Evolutionary conservation across 2,797 vertebrate genomes (phyloP).

Genomic region (Phoeniculus purpureus): DNA sequence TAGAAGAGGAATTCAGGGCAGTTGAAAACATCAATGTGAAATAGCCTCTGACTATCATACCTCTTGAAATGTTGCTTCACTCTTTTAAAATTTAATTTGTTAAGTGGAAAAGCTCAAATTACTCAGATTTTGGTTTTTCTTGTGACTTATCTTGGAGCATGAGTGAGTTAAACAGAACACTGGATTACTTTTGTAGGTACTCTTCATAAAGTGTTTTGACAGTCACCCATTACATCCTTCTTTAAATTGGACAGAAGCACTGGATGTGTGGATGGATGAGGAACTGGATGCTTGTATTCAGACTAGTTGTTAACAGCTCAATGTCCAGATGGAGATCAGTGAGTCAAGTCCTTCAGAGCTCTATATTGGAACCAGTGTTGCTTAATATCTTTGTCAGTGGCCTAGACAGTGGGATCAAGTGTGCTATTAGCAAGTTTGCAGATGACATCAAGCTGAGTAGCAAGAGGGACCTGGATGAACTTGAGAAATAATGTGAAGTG

Average conservation of each 20-base stretch:
- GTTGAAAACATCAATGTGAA: neutral
- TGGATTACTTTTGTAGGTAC: neutral
- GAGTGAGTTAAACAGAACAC: neutral
- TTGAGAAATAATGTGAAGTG: neutral
- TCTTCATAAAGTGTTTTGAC: neutral
- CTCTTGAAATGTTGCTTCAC: neutral
- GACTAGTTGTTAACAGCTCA: neutral
- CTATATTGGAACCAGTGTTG: neutral
- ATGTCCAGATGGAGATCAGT: neutral
- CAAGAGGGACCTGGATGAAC: neutral
- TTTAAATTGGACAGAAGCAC: neutral
- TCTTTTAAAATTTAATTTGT: neutral
- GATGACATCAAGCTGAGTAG: neutral
- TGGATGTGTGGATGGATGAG: neutral
- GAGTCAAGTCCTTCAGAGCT: too few species aligned
- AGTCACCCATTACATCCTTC: neutral
- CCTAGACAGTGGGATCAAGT: too few species aligned
- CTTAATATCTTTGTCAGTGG: neutral
- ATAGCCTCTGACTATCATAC: neutral
- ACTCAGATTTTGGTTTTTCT: neutral
- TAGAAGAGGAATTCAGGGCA: neutral
- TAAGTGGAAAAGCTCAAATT: neutral
- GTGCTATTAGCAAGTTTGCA: neutral
- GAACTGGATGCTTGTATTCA: neutral
- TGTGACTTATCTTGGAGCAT: neutral